Evolutionary conservation across 2,888 invertebrate species (phyloP).

Genomic region (Achlya flavicornis): DNA sequence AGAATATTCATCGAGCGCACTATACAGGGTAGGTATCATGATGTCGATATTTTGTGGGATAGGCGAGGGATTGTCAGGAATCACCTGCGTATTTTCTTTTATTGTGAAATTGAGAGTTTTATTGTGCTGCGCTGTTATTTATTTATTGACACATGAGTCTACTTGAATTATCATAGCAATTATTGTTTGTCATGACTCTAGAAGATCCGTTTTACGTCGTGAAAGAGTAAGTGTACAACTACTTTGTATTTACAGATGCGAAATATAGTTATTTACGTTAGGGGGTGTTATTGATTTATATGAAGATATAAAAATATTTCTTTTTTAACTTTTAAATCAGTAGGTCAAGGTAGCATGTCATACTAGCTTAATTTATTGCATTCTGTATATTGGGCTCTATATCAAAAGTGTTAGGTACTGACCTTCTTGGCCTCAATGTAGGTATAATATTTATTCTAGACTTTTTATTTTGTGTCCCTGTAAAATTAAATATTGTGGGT

Average conservation of each 20-base stretch:
- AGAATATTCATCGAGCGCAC: slow-evolving; percentile 67
- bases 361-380: no score
- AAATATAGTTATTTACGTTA: not conserved
- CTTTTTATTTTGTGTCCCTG: no score
- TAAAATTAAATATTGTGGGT: no score
- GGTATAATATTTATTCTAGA: no score
- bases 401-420: no score
- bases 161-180: slow-evolving; percentile 49
- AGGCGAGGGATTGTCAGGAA: slow-evolving; percentile 62
- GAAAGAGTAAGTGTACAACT: slow-evolving; percentile 93
- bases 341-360: no score
- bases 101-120: slow-evolving; percentile 32
- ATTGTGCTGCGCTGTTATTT: slow-evolving; percentile 31
- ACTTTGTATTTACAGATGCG: not conserved
- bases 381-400: no score
- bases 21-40: slow-evolving; percentile 63
- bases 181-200: slow-evolving; percentile 94
- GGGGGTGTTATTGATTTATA: no score
- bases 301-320: no score
- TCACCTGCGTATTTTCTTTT: slow-evolving; percentile 48
- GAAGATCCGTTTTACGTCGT: slow-evolving; percentile 99
- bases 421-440: no score
- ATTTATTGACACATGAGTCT: slow-evolving; percentile 61
- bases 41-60: slow-evolving; percentile 80
- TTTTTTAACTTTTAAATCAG: no score